Conservation (phyloP, 1,140 invertebrate genomes). For the Brachionus manjavacas region DNA sequence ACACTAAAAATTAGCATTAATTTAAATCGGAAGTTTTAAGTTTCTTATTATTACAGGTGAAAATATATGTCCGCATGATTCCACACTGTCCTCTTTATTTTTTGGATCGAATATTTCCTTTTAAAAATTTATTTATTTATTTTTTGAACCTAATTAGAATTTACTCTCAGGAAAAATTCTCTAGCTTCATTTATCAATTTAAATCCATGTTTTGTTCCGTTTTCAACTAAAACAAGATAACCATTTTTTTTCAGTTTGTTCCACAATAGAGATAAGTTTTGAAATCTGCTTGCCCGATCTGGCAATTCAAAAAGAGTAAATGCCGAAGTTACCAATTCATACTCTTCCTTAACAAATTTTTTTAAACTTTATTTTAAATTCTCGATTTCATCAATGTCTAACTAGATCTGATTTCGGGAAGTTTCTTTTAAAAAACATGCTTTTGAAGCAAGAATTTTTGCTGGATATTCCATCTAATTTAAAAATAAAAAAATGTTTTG, state of each 20-base stretch:
- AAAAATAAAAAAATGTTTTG: background rate
- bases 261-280: background rate
- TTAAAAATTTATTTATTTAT: background rate
- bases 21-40: background rate
- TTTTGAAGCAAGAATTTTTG: conserved; percentile 6
- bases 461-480: background rate
- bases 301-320: conserved; percentile 24
- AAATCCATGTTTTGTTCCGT: conserved; percentile 22
- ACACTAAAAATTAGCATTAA: background rate
- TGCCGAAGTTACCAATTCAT: background rate
- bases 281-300: background rate
- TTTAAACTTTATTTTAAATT: background rate
- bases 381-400: background rate
- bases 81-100: background rate
- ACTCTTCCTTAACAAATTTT: background rate
- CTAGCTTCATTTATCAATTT: conserved; percentile 26
- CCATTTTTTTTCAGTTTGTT: conserved; percentile 31
- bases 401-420: conserved; percentile 25
- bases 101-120: background rate
- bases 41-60: background rate
- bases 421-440: conserved; percentile 13
- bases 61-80: background rate
- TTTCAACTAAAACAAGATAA: conserved; percentile 30
- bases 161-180: conserved; percentile 23
- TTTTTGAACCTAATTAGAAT: background rate